Evolutionary conservation across 2,113 vertebrate species (phyloP), one percentile per base, ranked within the genome.

Genomic region (Paraplagusia blochii): DNA sequence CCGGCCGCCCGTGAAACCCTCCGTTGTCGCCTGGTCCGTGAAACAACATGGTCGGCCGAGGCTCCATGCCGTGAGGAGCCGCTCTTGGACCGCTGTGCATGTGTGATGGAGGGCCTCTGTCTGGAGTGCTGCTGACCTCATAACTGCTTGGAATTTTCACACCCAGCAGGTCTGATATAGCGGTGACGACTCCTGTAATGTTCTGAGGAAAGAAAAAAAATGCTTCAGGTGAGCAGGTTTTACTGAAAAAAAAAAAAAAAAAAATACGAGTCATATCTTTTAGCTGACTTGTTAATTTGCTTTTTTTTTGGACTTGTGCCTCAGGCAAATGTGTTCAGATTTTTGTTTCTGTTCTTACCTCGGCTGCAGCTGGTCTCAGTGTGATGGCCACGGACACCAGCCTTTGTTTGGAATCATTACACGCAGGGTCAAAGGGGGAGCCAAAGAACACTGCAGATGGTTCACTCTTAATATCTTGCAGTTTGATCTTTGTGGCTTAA

Each of bases 381-480:
- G 95, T 98, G 84, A 99, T 95, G 16, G 97, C 94, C 67, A 99
- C 93, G 81, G 97, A 97, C 70, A 98, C 95, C 66, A 97, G 90
- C 33, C 94, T 94, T 51, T 93, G 92, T 87, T 94, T 94, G 66
- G 94, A 93, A 64, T 93, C 93, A 35, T 93, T 93, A 18, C 77
- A 67, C 60, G 91, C 80, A 19, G 90, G 83, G 38, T 90, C 92
- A 66, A 95, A 93, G 44, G 93, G 92, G 19, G 93, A 72, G 45
- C 82, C 72, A 18, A 88, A 87, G 58, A 87, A 85, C 75, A 85
- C 68, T 0, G 63, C 56, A 33, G 84, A 60, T 0, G 94, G 92
- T 76, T 99, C 97, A 11, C 90, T 88, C 88, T 99, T 98, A 60
- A 99, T 89, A 14, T 93, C 93, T 86, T 86, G 92, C 72, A 90